phyloP scores from a whole-genome alignment of 64 coral and sea anemone species.

The Dendronephthya gigantea region DNA sequence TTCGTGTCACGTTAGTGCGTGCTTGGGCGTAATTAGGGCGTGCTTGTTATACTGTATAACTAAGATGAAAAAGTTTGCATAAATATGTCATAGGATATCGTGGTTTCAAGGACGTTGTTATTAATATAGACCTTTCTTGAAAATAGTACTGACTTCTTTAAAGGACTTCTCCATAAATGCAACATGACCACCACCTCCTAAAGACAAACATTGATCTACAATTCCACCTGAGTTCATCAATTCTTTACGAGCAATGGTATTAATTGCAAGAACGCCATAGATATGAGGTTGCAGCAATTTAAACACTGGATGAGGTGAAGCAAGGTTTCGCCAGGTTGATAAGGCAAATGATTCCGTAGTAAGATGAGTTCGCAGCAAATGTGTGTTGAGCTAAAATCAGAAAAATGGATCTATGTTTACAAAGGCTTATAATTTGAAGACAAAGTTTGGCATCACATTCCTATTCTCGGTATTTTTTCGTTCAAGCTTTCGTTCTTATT shows the following conservation, averaged over 20 bases:
- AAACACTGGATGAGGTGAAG: neutral
- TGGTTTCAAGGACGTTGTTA: no score
- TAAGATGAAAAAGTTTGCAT: no score
- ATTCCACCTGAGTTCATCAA: neutral
- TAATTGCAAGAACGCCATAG: neutral
- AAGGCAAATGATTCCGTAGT: neutral
- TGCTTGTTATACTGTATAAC: no score
- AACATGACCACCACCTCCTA: neutral
- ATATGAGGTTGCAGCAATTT: conserved; percentile 3
- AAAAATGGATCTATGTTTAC: neutral
- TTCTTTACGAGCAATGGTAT: neutral
- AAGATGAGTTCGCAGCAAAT: neutral
- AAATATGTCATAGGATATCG: no score
- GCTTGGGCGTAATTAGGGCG: no score
- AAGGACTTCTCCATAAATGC: neutral
- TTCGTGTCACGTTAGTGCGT: no score
- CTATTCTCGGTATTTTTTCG: no score
- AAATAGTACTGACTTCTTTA: neutral
- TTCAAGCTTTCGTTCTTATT: neutral
- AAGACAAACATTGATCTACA: neutral
- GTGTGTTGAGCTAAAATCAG: neutral
- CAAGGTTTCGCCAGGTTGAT: neutral
- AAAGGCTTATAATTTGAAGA: no score
- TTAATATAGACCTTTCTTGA: no score
- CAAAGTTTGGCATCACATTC: no score